Conservation (phyloP, 2,888 invertebrate species). For the Biston betularia region DNA sequence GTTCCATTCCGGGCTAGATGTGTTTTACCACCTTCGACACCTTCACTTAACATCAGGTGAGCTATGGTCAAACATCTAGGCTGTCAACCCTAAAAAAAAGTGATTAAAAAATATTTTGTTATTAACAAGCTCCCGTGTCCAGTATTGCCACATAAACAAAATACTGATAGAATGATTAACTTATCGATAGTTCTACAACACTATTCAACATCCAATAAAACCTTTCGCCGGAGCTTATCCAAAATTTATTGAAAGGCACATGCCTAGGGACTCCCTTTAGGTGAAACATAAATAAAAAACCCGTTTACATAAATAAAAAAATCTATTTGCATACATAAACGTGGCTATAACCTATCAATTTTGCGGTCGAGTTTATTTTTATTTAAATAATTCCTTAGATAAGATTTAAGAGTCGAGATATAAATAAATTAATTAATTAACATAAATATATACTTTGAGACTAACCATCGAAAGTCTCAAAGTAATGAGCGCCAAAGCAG, state of each 20-base stretch:
- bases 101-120: too few relatives aligned
- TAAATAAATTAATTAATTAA: too few relatives aligned
- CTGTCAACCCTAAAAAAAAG: too few relatives aligned
- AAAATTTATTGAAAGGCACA: constrained; percentile 60
- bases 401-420: too few relatives aligned
- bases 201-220: constrained; percentile 53
- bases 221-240: constrained; percentile 51
- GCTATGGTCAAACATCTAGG: too few relatives aligned
- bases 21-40: too few relatives aligned
- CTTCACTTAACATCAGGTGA: too few relatives aligned
- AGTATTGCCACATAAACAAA: neutral
- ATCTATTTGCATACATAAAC: constrained; percentile 47
- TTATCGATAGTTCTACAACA: constrained; percentile 15
- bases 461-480: too few relatives aligned
- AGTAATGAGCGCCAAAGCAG: too few relatives aligned
- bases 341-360: constrained; percentile 27
- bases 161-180: neutral
- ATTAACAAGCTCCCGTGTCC: neutral
- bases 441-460: too few relatives aligned
- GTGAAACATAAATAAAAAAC: constrained; percentile 53
- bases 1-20: too few relatives aligned
- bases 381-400: too few relatives aligned
- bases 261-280: constrained; percentile 43
- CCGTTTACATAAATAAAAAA: constrained; percentile 38
- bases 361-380: constrained; percentile 12